phyloP scores from a whole-genome alignment of 2,113 vertebrate genomes.

The Cinclus cinclus region DNA sequence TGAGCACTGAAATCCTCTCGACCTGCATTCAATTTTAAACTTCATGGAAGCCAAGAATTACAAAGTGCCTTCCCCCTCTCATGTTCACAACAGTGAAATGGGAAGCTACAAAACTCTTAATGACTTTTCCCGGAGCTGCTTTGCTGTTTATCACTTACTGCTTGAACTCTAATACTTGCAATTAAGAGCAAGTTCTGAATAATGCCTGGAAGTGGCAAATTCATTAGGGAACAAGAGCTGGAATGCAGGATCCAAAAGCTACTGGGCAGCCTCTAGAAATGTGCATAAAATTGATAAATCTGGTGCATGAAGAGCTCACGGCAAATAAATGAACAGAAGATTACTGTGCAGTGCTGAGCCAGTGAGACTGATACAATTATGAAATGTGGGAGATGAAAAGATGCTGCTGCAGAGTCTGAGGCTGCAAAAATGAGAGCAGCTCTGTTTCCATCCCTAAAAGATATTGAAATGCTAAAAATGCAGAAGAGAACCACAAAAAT shows the following conservation, averaged over 20 bases:
- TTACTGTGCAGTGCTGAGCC: neutral
- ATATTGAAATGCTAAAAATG: neutral
- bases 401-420: neutral
- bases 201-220: constrained; percentile 1
- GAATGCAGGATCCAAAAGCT: constrained; percentile 7
- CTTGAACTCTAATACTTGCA: neutral
- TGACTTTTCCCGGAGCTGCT: neutral
- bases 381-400: neutral
- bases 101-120: neutral
- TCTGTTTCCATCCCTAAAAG: neutral
- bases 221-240: neutral
- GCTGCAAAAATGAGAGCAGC: neutral
- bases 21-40: neutral
- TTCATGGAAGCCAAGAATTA: neutral
- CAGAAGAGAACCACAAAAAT: neutral
- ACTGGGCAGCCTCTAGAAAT: neutral
- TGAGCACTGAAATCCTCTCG: neutral
- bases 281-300: neutral
- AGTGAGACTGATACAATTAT: neutral
- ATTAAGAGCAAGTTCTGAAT: neutral
- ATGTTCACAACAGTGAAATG: neutral
- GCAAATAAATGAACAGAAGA: neutral
- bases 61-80: neutral
- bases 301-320: neutral
- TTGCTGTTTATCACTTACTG: neutral